Base-by-base conservation (phyloP, 2,797 vertebrate species). In the Chromobotia macracanthus region DNA sequence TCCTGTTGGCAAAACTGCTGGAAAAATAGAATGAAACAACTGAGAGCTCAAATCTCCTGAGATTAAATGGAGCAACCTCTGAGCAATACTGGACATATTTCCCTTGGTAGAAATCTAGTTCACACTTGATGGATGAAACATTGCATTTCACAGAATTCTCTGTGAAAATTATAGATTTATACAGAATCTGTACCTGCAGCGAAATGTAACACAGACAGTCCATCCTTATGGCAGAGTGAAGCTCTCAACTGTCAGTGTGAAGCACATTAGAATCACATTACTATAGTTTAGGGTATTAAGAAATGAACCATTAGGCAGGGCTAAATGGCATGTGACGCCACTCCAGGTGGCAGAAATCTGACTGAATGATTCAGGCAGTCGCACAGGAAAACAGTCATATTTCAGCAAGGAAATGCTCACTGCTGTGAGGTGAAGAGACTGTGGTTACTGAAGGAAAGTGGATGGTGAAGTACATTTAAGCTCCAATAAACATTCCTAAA, bases 341-440 rank as follows among this genome's bases (percentile, higher is more conserved):
- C 87, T 89, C 89, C 90, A 85, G 88, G 90, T 90, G 89, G 90
- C 90, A 89, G 89, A 91, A 89, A 90, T 90, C 90, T 89, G 89
- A 91, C 90, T 89, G 88, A 84, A 82, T 88, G 89, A 91, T 85
- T 91, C 87, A 89, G 85, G 85, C 82, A 15, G 9, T 44, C 10
- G 41, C 41, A 44, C 41, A 44, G 46, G 21, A 80, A 75, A 75
- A 68, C 51, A 60, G 51, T 73, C 58, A 69, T 51, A 69, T 74
- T 41, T 74, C 23, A 73, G 23, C 46, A 23, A 50, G 31, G 67
- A 28, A 75, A 70, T 38, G 21, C 35, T 53, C 13, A 28, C 61
- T 58, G 41, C 38, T 18, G 23, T 35, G 48, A 44, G 28, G 48
- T 4, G 46, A 71, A 68, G 38, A 80, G 19, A 81, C 70, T 65